These are phyloP conservation scores for Xenus cinereus DNA, from an alignment of 2,113 vertebrate genomes.

Conservation along the genomic window DNA sequence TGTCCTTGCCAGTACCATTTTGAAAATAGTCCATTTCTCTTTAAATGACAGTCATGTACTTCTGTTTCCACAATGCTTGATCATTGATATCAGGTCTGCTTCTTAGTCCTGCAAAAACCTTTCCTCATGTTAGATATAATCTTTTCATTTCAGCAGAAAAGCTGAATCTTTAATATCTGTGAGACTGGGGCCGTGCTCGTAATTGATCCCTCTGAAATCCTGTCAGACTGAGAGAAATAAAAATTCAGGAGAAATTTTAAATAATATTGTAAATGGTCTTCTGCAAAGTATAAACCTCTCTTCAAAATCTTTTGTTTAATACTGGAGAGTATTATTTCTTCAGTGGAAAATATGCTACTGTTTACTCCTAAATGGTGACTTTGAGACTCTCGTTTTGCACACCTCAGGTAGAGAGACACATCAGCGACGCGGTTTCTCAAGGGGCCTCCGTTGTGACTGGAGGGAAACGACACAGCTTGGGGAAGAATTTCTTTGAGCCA, in stretches of 20 bases:
- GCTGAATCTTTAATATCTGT: not conserved
- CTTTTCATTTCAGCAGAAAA: not conserved
- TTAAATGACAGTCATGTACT: not conserved
- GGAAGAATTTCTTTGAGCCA: slow-evolving; percentile 91
- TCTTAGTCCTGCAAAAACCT: not conserved
- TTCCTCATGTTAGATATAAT: not conserved
- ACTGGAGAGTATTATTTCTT: not conserved
- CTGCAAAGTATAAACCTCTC: not conserved
- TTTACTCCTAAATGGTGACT: not conserved
- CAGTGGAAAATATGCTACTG: not conserved
- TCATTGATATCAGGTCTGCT: accelerated
- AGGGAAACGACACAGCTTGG: slow-evolving; percentile 82
- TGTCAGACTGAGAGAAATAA: not conserved
- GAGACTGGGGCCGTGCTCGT: not conserved
- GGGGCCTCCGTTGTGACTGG: slow-evolving; percentile 87
- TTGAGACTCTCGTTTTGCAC: not conserved
- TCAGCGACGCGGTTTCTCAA: slow-evolving; percentile 84
- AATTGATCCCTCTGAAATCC: not conserved
- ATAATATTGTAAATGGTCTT: not conserved
- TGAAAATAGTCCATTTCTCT: not conserved
- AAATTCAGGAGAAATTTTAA: not conserved
- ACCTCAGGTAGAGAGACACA: slow-evolving; percentile 85
- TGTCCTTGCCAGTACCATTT: not conserved
- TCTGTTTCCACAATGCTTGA: not conserved
- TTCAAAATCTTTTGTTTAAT: not conserved